Conservation (phyloP, 2,113 vertebrate genomes). For the Scortum barcoo region DNA sequence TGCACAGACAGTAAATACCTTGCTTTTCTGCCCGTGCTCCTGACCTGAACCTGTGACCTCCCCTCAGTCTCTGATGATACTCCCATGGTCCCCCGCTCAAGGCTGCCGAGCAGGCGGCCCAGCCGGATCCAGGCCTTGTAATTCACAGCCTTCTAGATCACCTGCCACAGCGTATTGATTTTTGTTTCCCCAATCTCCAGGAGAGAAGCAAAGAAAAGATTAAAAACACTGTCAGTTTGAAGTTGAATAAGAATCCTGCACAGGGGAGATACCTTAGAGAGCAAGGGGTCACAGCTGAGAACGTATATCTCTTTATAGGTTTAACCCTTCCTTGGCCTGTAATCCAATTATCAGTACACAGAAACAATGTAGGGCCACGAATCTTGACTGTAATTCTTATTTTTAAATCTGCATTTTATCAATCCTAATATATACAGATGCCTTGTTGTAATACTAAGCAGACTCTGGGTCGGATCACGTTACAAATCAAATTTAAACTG, state of each 20-base stretch:
- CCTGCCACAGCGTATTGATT: conserved; percentile 99
- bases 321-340: conserved; percentile 71
- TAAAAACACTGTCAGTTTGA: conserved; percentile 99
- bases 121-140: conserved; percentile 78
- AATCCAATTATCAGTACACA: conserved; percentile 48
- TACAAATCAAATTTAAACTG: background rate
- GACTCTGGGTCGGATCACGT: conserved; percentile 21
- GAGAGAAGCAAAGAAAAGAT: conserved; percentile 98
- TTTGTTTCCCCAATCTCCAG: conserved; percentile 98
- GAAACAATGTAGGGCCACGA: background rate
- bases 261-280: conserved; percentile 85
- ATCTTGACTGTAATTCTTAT: conserved; percentile 10
- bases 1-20: conserved; percentile 83
- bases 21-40: conserved; percentile 75
- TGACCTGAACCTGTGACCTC: conserved; percentile 82
- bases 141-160: conserved; percentile 93
- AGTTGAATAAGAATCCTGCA: conserved; percentile 98
- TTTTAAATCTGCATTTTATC: conserved; percentile 28
- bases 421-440: background rate
- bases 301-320: conserved; percentile 72
- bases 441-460: background rate
- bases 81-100: conserved; percentile 81
- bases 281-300: conserved; percentile 75
- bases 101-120: conserved; percentile 75
- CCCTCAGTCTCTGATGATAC: conserved; percentile 74